A percentile compares a stretch with the other conserved stretches of the same genome.
These are phyloP conservation scores for Gari tellinella DNA, from an alignment of 2,888 invertebrate genomes.

Conservation along the genomic window DNA sequence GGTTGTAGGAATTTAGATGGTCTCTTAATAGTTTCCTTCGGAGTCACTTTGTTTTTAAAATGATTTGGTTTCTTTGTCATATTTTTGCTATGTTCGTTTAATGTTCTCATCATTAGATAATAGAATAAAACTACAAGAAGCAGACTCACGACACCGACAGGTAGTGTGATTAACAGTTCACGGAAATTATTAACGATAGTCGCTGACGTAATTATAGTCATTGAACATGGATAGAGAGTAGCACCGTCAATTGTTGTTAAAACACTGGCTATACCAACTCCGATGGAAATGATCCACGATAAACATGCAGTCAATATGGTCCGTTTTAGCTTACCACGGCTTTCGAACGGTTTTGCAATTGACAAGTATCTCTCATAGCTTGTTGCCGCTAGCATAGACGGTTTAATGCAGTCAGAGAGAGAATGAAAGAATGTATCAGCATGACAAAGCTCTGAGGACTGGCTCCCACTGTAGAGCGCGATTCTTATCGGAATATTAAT, in stretches of 20 bases:
- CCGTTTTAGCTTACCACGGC: conserved; percentile 44
- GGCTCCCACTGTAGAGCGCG: no score
- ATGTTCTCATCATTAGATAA: conserved; percentile 52
- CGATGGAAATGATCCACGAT: conserved; percentile 50
- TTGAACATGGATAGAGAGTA: conserved; percentile 48
- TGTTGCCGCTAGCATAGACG: conserved; percentile 65
- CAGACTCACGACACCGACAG: conserved; percentile 56
- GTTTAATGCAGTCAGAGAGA: conserved; percentile 64
- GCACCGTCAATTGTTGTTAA: conserved; percentile 51
- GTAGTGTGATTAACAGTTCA: conserved; percentile 46
- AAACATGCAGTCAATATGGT: conserved; percentile 35
- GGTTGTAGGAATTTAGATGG: neutral
- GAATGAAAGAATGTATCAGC: conserved; percentile 63
- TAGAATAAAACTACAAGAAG: conserved; percentile 54
- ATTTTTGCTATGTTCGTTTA: conserved; percentile 51
- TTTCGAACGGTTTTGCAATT: conserved; percentile 72
- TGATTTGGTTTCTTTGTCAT: conserved; percentile 44
- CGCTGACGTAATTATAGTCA: neutral
- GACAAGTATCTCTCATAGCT: conserved; percentile 76
- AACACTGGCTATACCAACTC: conserved; percentile 31
- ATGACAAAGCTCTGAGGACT: conserved; percentile 33
- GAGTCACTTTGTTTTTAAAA: conserved; percentile 27
- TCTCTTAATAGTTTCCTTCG: neutral
- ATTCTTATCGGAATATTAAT: no score
- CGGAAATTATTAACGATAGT: conserved; percentile 12